Base-by-base conservation (phyloP, 2,797 vertebrate genomes). In the Vultur gryphus region DNA sequence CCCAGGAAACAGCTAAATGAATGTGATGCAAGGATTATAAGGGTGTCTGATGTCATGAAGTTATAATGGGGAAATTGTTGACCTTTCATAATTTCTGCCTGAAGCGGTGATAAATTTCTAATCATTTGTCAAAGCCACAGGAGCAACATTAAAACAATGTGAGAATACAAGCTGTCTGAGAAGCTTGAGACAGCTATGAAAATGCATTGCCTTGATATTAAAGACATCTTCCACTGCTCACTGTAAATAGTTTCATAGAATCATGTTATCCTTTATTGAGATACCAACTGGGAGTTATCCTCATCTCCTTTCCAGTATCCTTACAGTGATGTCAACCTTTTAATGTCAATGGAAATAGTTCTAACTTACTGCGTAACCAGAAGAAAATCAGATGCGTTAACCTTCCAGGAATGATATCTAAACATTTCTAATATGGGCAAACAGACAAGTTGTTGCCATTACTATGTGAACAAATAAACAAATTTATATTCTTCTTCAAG, bases 51-150 rank as follows among this genome's bases (percentile, higher is more conserved):
- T 79, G 18, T 55, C 67, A 76, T 88, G 70, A 95, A 76, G 43
- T 88, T 70, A 62, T 86, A 88, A 81, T 59, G 52, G 31, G 33
- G 75, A 73, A 72, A 67, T 94, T 92, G 93, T 20, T 94, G 78
- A 91, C 82, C 82, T 89, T 80, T 37, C 80, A 19, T 83, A 73
- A 93, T 91, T 89, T 80, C 81, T 96, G 55, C 33, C 84, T 76
- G 62, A 89, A 89, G 37, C 59, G 25, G 16, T 59, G 64, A 83
- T 77, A 94, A 95, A 92, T 46, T 58, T 87, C 65, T 75, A 39
- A 67, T 59, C 6, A 9, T 80, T 90, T 89, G 24, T 87, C 49
- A 86, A 41, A 82, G 70, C 14, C 46, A 67, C 49, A 57, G n/a
- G 64, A 91, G 24, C 13, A 83, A 92, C 93, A 94, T 80, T 49